A percentile compares a stretch with the other conserved stretches of the same genome.
Conservation (phyloP, 2,888 invertebrate genomes). For the Cheilosia grossa region DNA sequence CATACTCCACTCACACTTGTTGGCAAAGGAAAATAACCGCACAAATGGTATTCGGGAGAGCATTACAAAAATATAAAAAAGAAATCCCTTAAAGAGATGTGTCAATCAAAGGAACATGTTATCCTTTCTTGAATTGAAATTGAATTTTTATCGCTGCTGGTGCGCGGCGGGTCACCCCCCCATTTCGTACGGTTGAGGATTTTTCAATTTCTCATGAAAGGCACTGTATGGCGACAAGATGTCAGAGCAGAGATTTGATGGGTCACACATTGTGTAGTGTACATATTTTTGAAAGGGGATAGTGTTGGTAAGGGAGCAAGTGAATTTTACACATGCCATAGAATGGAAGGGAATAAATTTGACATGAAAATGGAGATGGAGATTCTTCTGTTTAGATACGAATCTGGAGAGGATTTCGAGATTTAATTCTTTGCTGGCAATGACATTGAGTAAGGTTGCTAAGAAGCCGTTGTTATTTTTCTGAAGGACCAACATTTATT, state of each 20-base stretch:
- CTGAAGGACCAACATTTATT: not conserved
- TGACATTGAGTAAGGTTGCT: constrained; percentile 60
- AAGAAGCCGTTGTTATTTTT: not conserved
- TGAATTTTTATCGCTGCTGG: constrained; percentile 72
- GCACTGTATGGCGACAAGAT: constrained; percentile 52
- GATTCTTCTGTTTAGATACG: constrained; percentile 31
- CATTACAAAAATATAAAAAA: constrained; percentile 13
- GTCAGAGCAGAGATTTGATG: constrained; percentile 72
- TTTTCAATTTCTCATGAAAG: constrained; percentile 54
- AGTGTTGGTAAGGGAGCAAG: constrained; percentile 61
- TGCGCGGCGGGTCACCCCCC: constrained; percentile 13
- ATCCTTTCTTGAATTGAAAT: constrained; percentile 74
- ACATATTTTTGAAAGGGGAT: constrained; percentile 48
- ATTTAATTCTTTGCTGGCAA: constrained; percentile 65
- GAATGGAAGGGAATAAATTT: constrained; percentile 34
- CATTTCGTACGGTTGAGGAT: constrained; percentile 15
- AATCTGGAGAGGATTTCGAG: constrained; percentile 59
- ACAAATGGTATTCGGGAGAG: not conserved
- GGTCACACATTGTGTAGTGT: constrained; percentile 62
- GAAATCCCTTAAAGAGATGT: constrained; percentile 57
- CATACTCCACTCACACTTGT: constrained; percentile 61
- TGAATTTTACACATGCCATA: constrained; percentile 61
- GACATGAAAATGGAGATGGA: constrained; percentile 70
- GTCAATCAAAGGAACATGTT: constrained; percentile 71
- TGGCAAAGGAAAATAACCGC: constrained; percentile 6